Evolutionary conservation across 1,140 invertebrate genomes (phyloP).

Genomic region (Thaumatotibia leucotreta): DNA sequence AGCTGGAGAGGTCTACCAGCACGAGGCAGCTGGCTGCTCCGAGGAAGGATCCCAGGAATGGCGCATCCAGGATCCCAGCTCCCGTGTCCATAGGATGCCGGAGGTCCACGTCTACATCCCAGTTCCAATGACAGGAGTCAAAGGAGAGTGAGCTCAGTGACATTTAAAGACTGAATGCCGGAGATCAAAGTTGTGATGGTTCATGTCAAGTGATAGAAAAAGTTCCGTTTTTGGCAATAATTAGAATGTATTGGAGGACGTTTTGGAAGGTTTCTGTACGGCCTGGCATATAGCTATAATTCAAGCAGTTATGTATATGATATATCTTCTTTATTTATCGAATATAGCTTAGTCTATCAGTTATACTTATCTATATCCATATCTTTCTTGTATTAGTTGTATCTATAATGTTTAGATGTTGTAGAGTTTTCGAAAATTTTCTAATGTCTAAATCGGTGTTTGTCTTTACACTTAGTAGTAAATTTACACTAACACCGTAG

Average conservation of each 20-base stretch:
- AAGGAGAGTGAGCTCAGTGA: slow-evolving; percentile 24
- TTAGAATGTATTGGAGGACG: slow-evolving; percentile 13
- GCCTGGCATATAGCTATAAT: slow-evolving; percentile 9
- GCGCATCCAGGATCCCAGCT: slow-evolving; percentile 77
- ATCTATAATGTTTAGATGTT: background rate
- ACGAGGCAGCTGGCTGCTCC: slow-evolving; percentile 71
- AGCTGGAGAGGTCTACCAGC: slow-evolving; percentile 76
- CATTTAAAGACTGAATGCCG: slow-evolving; percentile 40
- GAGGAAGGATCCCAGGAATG: slow-evolving; percentile 77
- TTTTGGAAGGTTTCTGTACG: background rate
- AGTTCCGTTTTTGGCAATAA: slow-evolving; percentile 23
- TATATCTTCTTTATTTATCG: slow-evolving; percentile 12
- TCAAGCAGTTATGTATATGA: background rate
- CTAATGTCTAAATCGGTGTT: slow-evolving; percentile 6
- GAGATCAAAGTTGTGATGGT: slow-evolving; percentile 17
- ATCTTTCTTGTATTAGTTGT: slow-evolving; percentile 1
- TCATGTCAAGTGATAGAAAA: slow-evolving; percentile 27
- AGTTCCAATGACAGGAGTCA: slow-evolving; percentile 58
- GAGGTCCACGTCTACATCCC: slow-evolving; percentile 64
- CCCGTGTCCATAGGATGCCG: slow-evolving; percentile 73
- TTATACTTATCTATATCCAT: slow-evolving; percentile 10
- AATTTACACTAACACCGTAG: slow-evolving; percentile 3
- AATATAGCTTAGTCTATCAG: slow-evolving; percentile 8
- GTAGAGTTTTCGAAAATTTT: slow-evolving; percentile 1
- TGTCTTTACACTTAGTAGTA: slow-evolving; percentile 5